Evolutionary conservation across 2,113 vertebrate species (phyloP).

Genomic region (Pungitius pungitius): DNA sequence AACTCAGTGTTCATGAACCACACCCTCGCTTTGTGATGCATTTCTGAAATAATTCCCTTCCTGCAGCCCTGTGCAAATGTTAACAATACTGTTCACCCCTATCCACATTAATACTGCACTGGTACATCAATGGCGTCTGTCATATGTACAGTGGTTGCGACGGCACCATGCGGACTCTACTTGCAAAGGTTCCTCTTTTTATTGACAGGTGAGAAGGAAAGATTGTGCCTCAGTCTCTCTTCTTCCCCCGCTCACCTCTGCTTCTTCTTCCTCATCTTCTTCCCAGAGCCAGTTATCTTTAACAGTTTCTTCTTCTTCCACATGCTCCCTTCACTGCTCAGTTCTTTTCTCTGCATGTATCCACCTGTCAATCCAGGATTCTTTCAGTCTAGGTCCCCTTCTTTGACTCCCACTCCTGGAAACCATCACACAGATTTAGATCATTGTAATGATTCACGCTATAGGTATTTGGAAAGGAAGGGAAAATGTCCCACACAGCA

Average conservation of each 20-base stretch:
- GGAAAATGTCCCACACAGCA: background rate
- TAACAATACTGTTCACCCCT: constrained; percentile 47
- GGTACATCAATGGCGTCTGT: constrained; percentile 35
- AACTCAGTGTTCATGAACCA: constrained; percentile 37
- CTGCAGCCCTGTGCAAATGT: constrained; percentile 56
- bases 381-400: constrained; percentile 82
- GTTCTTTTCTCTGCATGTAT: constrained; percentile 10
- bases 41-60: constrained; percentile 32
- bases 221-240: background rate
- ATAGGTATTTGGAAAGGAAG: too few species aligned
- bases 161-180: constrained; percentile 27
- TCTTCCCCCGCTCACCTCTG: background rate
- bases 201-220: background rate
- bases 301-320: constrained; percentile 27
- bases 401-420: constrained; percentile 95
- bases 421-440: constrained; percentile 18
- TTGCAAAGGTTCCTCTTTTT: constrained; percentile 26
- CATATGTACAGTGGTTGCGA: constrained; percentile 52
- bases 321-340: constrained; percentile 19
- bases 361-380: background rate
- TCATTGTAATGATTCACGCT: too few species aligned
- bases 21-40: constrained; percentile 43
- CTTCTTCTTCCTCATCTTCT: constrained; percentile 21
- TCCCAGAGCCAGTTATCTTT: constrained; percentile 31
- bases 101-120: constrained; percentile 53